These are phyloP conservation scores for Sebastes diploproa DNA, from an alignment of 2,797 vertebrate genomes.

Conservation along the genomic window DNA sequence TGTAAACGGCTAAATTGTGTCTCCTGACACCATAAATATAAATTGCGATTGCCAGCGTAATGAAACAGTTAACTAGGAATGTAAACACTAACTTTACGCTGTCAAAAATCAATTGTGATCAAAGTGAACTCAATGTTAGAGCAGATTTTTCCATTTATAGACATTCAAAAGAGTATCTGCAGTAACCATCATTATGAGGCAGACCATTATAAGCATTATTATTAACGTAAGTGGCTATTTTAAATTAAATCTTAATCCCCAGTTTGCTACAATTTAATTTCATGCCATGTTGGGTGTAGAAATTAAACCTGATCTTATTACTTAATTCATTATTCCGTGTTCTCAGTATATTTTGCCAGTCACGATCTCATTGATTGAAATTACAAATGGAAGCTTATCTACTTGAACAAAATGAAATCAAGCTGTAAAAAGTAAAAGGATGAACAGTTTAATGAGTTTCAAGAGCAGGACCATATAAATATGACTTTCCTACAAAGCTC, in stretches of 20 bases:
- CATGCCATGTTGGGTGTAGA: conserved; percentile 2
- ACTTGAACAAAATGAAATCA: not conserved
- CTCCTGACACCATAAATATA: not conserved
- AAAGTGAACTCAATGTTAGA: not conserved
- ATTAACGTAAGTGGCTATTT: not conserved
- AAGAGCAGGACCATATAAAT: conserved; percentile 1
- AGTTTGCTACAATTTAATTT: conserved; percentile 1
- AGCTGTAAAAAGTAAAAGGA: not conserved
- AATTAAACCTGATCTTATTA: not conserved
- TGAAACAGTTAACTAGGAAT: not conserved
- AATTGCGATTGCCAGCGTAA: not conserved
- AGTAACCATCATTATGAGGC: not conserved
- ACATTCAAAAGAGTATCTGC: not conserved
- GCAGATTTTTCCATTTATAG: not conserved
- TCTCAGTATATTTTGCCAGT: not conserved
- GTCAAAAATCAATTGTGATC: not conserved
- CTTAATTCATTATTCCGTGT: not conserved
- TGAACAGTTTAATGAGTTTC: conserved; percentile 12
- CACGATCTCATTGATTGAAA: not conserved
- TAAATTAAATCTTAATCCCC: not conserved
- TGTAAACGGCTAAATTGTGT: not conserved
- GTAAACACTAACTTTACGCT: not conserved
- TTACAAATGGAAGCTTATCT: conserved; percentile 16
- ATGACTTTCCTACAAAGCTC: conserved; percentile 6
- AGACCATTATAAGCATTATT: not conserved